Percentiles rank a stretch among this genome's conserved stretches.
These are phyloP conservation scores for Chaenogobius annularis DNA, from an alignment of 2,113 vertebrate species.

Conservation along the genomic window DNA sequence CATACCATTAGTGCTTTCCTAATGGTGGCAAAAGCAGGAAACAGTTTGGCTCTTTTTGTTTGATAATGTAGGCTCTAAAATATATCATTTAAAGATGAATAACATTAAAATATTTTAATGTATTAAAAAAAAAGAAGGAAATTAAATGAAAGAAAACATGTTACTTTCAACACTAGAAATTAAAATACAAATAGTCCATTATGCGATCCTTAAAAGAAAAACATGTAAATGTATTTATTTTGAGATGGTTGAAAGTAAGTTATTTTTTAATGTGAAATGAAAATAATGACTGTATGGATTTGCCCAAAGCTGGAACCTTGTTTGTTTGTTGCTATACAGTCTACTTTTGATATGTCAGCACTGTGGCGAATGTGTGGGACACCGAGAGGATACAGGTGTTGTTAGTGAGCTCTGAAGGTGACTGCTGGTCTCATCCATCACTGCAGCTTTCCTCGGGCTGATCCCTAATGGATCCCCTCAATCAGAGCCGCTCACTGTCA, in stretches of 20 bases:
- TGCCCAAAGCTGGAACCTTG: too few species aligned
- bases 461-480: slow-evolving; percentile 98
- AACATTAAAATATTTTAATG: neutral
- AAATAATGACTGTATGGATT: neutral
- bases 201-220: neutral
- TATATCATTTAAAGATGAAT: neutral
- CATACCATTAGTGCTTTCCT: slow-evolving; percentile 32
- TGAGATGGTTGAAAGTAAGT: neutral
- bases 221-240: neutral
- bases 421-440: slow-evolving; percentile 98
- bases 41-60: slow-evolving; percentile 16
- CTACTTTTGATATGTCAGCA: slow-evolving; percentile 69
- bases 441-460: slow-evolving; percentile 93
- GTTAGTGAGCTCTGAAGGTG: slow-evolving; percentile 94
- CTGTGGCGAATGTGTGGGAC: slow-evolving; percentile 80
- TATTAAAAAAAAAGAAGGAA: neutral
- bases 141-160: neutral
- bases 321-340: slow-evolving; percentile 67
- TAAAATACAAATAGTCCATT: neutral
- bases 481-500: slow-evolving; percentile 84
- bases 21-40: slow-evolving; percentile 16
- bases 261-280: too few species aligned
- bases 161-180: neutral
- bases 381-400: slow-evolving; percentile 97
- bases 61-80: neutral